These are phyloP conservation scores for Umimayanthus kanabou DNA, from an alignment of 92 coral and sea anemone genomes.

Conservation along the genomic window DNA sequence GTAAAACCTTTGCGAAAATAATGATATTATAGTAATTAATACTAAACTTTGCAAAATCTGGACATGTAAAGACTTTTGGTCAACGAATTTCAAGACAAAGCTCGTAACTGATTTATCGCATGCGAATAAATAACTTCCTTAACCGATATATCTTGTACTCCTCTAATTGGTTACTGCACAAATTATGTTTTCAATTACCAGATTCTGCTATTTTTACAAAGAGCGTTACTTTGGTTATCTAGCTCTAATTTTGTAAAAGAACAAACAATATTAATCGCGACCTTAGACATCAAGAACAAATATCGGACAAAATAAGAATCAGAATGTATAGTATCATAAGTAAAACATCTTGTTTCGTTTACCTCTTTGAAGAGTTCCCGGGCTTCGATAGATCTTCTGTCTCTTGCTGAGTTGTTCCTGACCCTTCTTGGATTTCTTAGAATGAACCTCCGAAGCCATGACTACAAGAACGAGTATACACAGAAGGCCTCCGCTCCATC, in stretches of 20 bases:
- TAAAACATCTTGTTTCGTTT: background rate
- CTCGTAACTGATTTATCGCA: too few relatives aligned
- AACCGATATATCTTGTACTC: too few relatives aligned
- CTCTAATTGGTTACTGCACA: background rate
- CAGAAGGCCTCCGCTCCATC: conserved; percentile 5
- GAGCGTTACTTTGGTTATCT: background rate
- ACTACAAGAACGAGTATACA: background rate
- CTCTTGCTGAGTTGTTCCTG: background rate
- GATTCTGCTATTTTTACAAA: background rate
- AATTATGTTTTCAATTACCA: too few relatives aligned
- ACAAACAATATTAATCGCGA: background rate
- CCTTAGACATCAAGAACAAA: background rate
- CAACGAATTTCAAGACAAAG: too few relatives aligned
- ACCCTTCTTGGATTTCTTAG: background rate
- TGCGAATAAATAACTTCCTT: background rate
- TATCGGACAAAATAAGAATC: background rate
- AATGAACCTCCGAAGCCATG: background rate
- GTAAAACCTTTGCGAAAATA: too few relatives aligned
- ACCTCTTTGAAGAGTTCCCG: conserved; percentile 1
- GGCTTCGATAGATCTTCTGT: conserved; percentile 7
- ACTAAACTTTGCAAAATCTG: too few relatives aligned
- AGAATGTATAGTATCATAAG: background rate
- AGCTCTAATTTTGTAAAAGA: background rate
- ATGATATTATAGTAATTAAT: too few relatives aligned
- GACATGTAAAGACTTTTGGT: too few relatives aligned